Base-by-base conservation (phyloP, 2,797 vertebrate species). In the Melanotaenia boesemani region DNA sequence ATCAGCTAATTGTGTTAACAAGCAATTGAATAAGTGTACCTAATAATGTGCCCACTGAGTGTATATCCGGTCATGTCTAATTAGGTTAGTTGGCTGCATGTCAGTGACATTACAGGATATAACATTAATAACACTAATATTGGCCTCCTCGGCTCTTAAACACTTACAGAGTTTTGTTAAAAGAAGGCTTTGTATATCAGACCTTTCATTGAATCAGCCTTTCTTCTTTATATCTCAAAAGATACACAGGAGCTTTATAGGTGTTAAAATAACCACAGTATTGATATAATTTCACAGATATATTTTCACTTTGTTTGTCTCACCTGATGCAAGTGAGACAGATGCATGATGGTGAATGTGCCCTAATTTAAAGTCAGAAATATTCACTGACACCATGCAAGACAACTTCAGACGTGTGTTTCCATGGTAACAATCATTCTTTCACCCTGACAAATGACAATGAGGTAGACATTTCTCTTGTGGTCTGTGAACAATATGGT, bases 341-440 rank as follows among this genome's bases (percentile, higher is more conserved):
- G 39, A 56, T 65, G 6, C 63, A 71, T 44, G 56, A 63, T 37
- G 39, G 9, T 41, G 5, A 59, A 16, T 44, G 41, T 44, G 41
- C 41, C 6, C n/a, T 50, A 7, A 70, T 68, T n/a, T 58, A 4
- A 67, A 67, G 22, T 24, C 15, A 60, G 64, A 63, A 18, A 32
- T 15, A 18, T 72, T 58, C 62, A n/a, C 22, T 26, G 36, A 18
- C 24, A 39, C 55, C 67, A 22, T 6, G 3, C 12, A 1, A 57
- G 65, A 70, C 12, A 70, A n/a, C 26, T 39, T 61, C 65, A 58
- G 12, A 48, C 46, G 37, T 67, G 64, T 12, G 64, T 81, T 79
- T 70, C 79, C 62, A 67, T 72, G 48, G 73, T 54, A 77, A 82
- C 65, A 59, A 4, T 11, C 55, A 50, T 50, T 62, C 30, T 67